Conservation (phyloP, 2,797 vertebrate genomes). For the Lindbergichthys nudifrons region DNA sequence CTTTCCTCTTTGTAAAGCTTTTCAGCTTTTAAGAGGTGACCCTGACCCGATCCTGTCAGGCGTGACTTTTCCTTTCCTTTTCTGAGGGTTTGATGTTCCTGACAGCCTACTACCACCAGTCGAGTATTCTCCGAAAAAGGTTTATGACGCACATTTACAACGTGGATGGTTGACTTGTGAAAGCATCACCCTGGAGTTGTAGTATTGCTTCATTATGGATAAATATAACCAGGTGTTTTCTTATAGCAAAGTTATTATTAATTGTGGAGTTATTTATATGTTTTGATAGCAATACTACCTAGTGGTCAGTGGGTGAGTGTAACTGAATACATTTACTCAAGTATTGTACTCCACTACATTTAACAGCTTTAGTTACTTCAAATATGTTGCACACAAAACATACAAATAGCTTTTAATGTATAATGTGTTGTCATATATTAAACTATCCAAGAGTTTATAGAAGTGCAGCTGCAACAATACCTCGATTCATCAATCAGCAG, state of each 20-base stretch:
- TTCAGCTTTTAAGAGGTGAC: constrained; percentile 33
- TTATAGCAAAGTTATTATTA: not conserved
- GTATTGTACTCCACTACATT: too few relatives aligned
- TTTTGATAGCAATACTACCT: not conserved
- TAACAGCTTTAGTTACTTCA: too few relatives aligned
- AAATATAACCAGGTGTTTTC: not conserved
- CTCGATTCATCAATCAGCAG: too few relatives aligned
- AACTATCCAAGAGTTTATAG: too few relatives aligned
- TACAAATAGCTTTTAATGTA: too few relatives aligned
- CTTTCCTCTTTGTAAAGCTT: constrained; percentile 11
- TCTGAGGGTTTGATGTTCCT: constrained; percentile 45
- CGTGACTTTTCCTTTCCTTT: constrained; percentile 38
- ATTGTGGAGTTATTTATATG: not conserved
- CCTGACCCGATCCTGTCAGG: constrained; percentile 50
- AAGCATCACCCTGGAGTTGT: constrained; percentile 23
- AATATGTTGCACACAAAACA: too few relatives aligned
- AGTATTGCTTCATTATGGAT: not conserved
- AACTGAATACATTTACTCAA: too few relatives aligned
- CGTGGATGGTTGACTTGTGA: constrained; percentile 40
- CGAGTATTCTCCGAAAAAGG: constrained; percentile 3
- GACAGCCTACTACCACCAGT: constrained; percentile 22
- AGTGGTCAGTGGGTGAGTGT: too few relatives aligned
- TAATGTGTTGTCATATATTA: too few relatives aligned
- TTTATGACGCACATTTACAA: constrained; percentile 4
- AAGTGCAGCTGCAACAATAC: too few relatives aligned